Percentiles rank a stretch among this genome's conserved stretches.
Conservation (phyloP, 1,140 invertebrate genomes). For the Himalopsyche phryganea region DNA sequence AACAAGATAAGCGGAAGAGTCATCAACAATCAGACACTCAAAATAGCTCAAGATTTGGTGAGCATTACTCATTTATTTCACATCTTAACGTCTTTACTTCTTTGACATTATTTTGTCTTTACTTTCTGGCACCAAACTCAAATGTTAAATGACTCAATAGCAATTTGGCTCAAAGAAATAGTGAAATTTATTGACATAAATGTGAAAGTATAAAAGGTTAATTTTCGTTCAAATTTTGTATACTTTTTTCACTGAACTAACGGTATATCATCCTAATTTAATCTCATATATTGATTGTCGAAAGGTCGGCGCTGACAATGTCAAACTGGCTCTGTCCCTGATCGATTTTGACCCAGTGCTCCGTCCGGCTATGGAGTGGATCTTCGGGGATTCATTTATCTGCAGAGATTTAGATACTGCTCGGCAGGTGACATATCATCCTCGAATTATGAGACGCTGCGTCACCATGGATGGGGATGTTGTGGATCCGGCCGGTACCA, state of each 20-base stretch:
- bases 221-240: too few species aligned
- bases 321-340: constrained; percentile 77
- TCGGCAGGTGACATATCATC: constrained; percentile 72
- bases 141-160: too few species aligned
- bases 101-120: too few species aligned
- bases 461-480: constrained; percentile 93
- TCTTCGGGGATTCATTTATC: constrained; percentile 85
- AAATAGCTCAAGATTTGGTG: constrained; percentile 71
- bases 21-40: constrained; percentile 61
- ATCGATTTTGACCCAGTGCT: constrained; percentile 72
- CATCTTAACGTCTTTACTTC: too few species aligned
- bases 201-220: too few species aligned
- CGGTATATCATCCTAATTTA: too few species aligned
- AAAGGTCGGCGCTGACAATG: constrained; percentile 74
- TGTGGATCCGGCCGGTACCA: constrained; percentile 82
- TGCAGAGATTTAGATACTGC: constrained; percentile 80
- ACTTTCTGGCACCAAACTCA: too few species aligned
- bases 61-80: too few species aligned
- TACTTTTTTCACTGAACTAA: too few species aligned
- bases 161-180: too few species aligned
- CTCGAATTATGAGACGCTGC: constrained; percentile 66
- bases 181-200: too few species aligned
- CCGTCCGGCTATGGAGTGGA: constrained; percentile 78
- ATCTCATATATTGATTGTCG: too few species aligned
- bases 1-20: constrained; percentile 75